Base-by-base conservation (phyloP, 2,888 invertebrate species). In the Eudasyphora cyanicolor region DNA sequence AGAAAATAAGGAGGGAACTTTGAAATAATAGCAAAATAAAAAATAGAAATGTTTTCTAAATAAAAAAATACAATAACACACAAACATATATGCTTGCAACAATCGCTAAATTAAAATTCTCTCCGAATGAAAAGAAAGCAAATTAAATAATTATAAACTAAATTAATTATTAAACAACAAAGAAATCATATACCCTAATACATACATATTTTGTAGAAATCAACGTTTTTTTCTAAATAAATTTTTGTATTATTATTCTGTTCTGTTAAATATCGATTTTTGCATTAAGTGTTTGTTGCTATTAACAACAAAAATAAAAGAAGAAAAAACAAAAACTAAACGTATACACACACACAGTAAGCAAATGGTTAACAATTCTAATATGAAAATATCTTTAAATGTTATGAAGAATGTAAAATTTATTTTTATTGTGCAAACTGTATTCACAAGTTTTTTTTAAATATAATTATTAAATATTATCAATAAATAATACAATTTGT, bases 391-490 rank as follows among this genome's bases (percentile, higher is more conserved):
- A 29, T 54, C 27, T 75, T 57, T 24, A 67, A 42, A 17, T 74
- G 57, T 75, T 67, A 79, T 45, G 71, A 71, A 73, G 5, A 60
- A 35, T 80, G 64, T 60, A 51, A 17, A 57, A 73, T 73, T 60
- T 5, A 38, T 42, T 62, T 73, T 62, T 79, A 76, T 73, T 78
- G 38, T 67, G 76, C 78, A 85, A 87, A 86, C 84, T 85, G 64
- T 85, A 88, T 79, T 79, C 73, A 88, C 86, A 86, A 85, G 79
- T 82, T 83, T 80, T 74, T 74, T 76, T 69, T 69, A 14, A 29
- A 21, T 51, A 49, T 4, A 29, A 32, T 64, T 38, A 67, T 42
- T 14, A 24, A 64, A 24, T 24, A 64, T 19, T 64, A 71, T 67
- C 38, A 35, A 51, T 51, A 64, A 49, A 32, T 49, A 57, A 60